Evolutionary conservation across 2,113 vertebrate species (phyloP).

Genomic region (Climacteris rufus): DNA sequence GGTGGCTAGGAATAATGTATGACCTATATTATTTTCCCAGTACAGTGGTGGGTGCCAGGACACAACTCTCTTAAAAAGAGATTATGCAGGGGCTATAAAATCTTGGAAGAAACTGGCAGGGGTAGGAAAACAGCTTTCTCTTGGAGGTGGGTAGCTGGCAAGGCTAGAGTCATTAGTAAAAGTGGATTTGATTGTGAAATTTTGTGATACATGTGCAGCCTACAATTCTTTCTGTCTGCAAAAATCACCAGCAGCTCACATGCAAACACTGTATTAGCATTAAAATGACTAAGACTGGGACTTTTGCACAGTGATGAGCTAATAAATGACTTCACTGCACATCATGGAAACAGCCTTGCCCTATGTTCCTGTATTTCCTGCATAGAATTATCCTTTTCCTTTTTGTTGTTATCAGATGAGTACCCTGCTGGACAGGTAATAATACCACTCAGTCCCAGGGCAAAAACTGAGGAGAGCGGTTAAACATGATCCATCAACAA

Average conservation of each 20-base stretch:
- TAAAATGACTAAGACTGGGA: not conserved
- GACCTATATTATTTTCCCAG: constrained; percentile 20
- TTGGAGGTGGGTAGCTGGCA: not conserved
- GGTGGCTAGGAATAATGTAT: constrained; percentile 40
- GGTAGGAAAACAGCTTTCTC: not conserved
- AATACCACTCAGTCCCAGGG: not conserved
- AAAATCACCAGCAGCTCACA: not conserved
- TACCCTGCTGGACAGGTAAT: not conserved
- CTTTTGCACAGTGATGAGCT: not conserved
- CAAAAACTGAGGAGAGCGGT: not conserved
- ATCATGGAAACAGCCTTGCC: not conserved
- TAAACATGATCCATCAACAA: not conserved
- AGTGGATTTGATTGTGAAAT: not conserved
- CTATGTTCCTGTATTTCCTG: not conserved
- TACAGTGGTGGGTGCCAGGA: not conserved
- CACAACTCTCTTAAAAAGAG: not conserved
- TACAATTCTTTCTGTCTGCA: not conserved
- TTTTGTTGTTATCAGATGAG: not conserved
- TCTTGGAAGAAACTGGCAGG: not conserved
- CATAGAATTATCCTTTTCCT: not conserved
- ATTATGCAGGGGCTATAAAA: constrained; percentile 20
- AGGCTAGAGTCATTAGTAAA: not conserved
- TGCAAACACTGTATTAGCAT: not conserved
- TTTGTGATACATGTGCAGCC: not conserved
- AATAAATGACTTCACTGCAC: not conserved